Evolutionary conservation across 2,113 vertebrate genomes (phyloP).

Genomic region (Recurvirostra avosetta): DNA sequence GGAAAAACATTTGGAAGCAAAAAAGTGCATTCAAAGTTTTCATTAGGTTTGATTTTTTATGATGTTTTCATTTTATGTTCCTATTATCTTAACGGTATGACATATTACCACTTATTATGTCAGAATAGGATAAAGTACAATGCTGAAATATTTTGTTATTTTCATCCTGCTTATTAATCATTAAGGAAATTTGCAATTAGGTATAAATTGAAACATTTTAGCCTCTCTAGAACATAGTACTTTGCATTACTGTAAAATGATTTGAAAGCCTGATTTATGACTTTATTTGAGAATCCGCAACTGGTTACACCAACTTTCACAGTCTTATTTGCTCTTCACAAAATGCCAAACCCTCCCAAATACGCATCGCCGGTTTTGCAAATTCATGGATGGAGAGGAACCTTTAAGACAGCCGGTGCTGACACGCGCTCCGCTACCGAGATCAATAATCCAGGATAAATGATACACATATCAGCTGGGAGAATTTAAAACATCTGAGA

Average conservation of each 20-base stretch:
- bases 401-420: accelerated
- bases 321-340: background rate
- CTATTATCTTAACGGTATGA: background rate
- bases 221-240: background rate
- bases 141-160: background rate
- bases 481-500: background rate
- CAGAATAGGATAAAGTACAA: background rate
- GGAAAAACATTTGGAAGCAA: background rate
- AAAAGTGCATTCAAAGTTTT: background rate
- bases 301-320: accelerated
- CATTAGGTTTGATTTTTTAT: background rate
- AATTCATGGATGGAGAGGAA: accelerated
- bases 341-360: background rate
- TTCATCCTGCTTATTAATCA: background rate
- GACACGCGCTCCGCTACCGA: background rate
- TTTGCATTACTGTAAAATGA: background rate
- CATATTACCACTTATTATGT: accelerated
- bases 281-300: background rate
- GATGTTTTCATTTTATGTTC: background rate
- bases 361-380: accelerated
- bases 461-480: accelerated
- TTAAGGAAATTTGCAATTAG: background rate
- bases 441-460: accelerated
- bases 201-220: background rate
- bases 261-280: background rate